Evolutionary conservation across 30 jellyfish, hydroid and myxozoan genomes (phyloP).

Genomic region (Rhopilema esculentum): DNA sequence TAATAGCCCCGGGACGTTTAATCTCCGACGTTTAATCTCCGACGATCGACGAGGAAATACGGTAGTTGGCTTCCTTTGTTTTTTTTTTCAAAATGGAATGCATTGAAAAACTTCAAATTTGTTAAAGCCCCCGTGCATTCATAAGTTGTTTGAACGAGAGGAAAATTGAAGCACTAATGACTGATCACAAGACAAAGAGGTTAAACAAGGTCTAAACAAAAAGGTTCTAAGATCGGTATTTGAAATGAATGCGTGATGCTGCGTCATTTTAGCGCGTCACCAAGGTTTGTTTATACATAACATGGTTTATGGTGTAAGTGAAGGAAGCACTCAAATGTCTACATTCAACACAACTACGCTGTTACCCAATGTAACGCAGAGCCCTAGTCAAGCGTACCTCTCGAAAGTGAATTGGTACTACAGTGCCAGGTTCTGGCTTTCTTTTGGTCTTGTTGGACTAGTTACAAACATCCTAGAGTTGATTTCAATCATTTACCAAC

Average conservation of each 20-base stretch:
- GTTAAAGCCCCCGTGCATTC: background rate
- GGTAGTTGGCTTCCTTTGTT: too few relatives aligned
- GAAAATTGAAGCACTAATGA: background rate
- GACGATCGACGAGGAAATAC: too few relatives aligned
- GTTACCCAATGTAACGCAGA: background rate
- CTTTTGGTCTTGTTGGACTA: constrained; percentile 22
- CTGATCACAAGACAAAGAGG: background rate
- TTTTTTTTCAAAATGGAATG: background rate
- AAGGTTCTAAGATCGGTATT: background rate
- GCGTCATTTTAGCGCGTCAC: background rate
- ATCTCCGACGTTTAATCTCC: too few relatives aligned
- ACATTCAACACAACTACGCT: background rate
- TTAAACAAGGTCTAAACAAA: background rate
- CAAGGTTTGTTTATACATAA: background rate
- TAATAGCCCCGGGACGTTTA: too few relatives aligned
- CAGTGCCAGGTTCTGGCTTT: constrained; percentile 47
- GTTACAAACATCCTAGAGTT: constrained; percentile 3
- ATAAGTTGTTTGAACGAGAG: background rate
- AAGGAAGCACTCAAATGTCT: background rate
- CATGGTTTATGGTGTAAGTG: background rate
- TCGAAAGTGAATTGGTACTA: constrained; percentile 38
- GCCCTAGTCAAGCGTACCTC: background rate
- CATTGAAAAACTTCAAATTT: background rate
- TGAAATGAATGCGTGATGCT: background rate
- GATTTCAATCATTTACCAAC: background rate